Percentiles rank a stretch among this genome's conserved stretches.
Conservation (phyloP, 2,888 invertebrate genomes). For the Neocrepidodera transversa region DNA sequence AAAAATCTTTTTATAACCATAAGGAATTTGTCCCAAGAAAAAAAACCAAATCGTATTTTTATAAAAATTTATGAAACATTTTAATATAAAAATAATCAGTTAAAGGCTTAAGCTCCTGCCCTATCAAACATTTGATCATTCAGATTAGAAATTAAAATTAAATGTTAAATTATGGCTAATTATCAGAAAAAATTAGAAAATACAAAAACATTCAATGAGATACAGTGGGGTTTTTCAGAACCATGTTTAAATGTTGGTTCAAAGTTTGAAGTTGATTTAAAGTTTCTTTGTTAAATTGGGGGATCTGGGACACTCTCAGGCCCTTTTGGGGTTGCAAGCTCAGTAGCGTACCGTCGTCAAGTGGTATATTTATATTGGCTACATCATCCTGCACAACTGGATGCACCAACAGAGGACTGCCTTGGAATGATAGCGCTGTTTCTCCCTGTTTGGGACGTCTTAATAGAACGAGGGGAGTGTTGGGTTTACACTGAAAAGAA, state of each 20-base stretch:
- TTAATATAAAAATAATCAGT: too few relatives aligned
- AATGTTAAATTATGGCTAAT: too few relatives aligned
- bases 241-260: conserved; percentile 17
- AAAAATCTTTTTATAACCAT: too few relatives aligned
- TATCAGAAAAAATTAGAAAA: too few relatives aligned
- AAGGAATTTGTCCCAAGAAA: too few relatives aligned
- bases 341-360: conserved; percentile 68
- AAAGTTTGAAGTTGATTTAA: conserved; percentile 58
- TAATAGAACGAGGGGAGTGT: conserved; percentile 68
- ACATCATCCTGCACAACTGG: conserved; percentile 61
- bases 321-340: conserved; percentile 67
- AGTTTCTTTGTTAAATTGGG: conserved; percentile 58
- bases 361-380: conserved; percentile 72
- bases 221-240: too few relatives aligned
- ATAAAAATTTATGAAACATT: too few relatives aligned
- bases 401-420: conserved; percentile 71
- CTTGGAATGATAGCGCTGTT: conserved; percentile 72
- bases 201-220: too few relatives aligned
- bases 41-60: too few relatives aligned
- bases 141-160: too few relatives aligned
- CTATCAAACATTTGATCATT: too few relatives aligned
- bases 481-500: conserved; percentile 62
- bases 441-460: conserved; percentile 70
- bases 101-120: too few relatives aligned
- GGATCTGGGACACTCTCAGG: conserved; percentile 59